Base-by-base conservation (phyloP, 2,888 invertebrate genomes). In the Campoplex nolae region DNA sequence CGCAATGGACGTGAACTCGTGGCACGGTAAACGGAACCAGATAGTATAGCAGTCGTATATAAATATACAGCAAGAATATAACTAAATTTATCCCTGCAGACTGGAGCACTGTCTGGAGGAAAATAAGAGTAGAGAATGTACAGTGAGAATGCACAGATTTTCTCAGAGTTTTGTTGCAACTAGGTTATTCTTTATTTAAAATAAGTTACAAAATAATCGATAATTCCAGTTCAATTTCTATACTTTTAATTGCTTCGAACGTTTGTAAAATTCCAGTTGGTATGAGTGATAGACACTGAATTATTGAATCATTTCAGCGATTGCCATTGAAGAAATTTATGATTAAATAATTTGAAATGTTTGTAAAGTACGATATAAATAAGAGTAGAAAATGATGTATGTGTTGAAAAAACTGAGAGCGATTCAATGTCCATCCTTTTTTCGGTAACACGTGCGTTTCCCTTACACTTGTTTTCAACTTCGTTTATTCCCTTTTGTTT, bases 21-120 rank as follows among this genome's bases (percentile, higher is more conserved):
- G 79, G 71, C 62, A 83, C 70, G 48, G 62, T 75, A 76, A 83
- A 76, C 75, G 86, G 79, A 82, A 78, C 62, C 45, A 82, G 77
- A 82, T 85, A 82, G 62, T 56, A 23, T 54, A 68, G 38, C 68
- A 54, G 56, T 11, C 11, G 2, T 77, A 48, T 51, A 77, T 28
- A 74, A n/a, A 74, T 48, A 48, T 48, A 76, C 13, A 16, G 11
- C 23, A 16, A 23, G n/a, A 6, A 48, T 67, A 23, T 71, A 62
- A 54, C 62, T 35, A 45, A 32, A 45, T 45, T 58, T n/a, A 54
- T 65, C 65, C 32, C 54, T 71, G 68, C 62, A 77, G 71, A 70
- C 70, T 76, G 68, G 77, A 80, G 48, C 79, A 38, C n/a, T 32
- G 16, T 32, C 32, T 56, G 62, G 75, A 42, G 58, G 62, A 48